Base-by-base conservation (phyloP, 1,140 invertebrate species). In the Pentalonia nigronervosa region DNA sequence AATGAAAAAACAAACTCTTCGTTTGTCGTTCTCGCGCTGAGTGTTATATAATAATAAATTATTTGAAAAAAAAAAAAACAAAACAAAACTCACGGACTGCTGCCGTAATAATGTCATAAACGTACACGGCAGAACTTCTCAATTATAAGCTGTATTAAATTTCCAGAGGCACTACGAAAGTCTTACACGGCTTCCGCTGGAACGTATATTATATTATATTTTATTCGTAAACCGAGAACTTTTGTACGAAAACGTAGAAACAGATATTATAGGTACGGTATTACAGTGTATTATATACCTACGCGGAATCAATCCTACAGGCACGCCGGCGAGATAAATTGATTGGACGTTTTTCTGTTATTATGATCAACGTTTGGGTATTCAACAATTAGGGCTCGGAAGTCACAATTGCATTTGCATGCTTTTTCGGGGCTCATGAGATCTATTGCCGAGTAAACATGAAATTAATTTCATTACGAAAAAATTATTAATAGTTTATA, bases 121-220 rank as follows among this genome's bases (percentile, higher is more conserved):
- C 41, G n/a, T 53, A 90, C 88, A 56, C 34, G 34, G 14, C 34
- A 56, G 50, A 53, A 90, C 34, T 90, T 90, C 88, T 90, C 50
- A 25, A 90, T 41, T 56, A 56, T 90, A 34, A 56, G 88, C 50
- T 36, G 50, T 90, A 56, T 90, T 90, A 25, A 90, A 56, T 90
- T 90, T 90, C 88, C 50, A 67, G 60, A 67, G 30, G 34, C 11
- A 89, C 41, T 41, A 41, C 47, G 34, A n/a, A 56, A 56, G 34
- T 56, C 88, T 36, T 90, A 60, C 41, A 41, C 88, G 88, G 88
- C 88, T 90, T 90, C 88, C 11, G 34, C 34, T 53, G 50, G 50
- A 34, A 23, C 34, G 50, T 23, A 36, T 41, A 41, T 41, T 41
- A 41, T 41, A 41, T 41, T 41, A 41, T 41, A n/a, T 41, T 2